Evolutionary conservation across 2,888 invertebrate genomes (phyloP).

Genomic region (Criorhina ranunculi): DNA sequence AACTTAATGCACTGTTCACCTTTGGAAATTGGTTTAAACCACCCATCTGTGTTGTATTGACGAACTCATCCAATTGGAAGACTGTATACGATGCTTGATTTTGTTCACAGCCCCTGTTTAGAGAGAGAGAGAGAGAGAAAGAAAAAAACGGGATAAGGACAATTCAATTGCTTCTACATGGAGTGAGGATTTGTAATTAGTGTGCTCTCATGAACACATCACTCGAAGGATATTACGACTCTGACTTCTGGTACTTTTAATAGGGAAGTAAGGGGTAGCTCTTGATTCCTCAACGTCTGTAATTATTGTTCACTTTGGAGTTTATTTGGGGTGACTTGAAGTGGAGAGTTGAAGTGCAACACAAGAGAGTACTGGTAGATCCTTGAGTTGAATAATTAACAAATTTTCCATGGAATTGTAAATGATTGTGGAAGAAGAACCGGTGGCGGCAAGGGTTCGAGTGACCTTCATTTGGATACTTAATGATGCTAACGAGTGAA

Average conservation of each 20-base stretch:
- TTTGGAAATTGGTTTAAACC: constrained; percentile 84
- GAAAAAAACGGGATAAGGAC: background rate
- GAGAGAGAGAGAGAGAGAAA: constrained; percentile 10
- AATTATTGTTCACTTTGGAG: constrained; percentile 39
- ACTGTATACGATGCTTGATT: constrained; percentile 90
- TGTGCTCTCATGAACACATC: constrained; percentile 48
- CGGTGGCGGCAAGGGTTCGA: background rate
- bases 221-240: constrained; percentile 1
- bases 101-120: constrained; percentile 88
- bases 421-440: constrained; percentile 9
- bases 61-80: constrained; percentile 89
- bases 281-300: constrained; percentile 38
- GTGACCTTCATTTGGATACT: constrained; percentile 1
- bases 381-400: constrained; percentile 50
- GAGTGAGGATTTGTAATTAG: constrained; percentile 55
- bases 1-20: constrained; percentile 83
- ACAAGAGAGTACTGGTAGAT: constrained; percentile 35
- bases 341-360: constrained; percentile 44
- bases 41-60: constrained; percentile 88
- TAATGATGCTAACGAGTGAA: background rate
- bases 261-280: constrained; percentile 9
- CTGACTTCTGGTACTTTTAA: constrained; percentile 5
- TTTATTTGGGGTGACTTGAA: constrained; percentile 34
- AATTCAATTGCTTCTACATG: constrained; percentile 12
- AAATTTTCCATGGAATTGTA: constrained; percentile 32